These are phyloP conservation scores for Passer domesticus DNA, from an alignment of 2,113 vertebrate species.

Conservation along the genomic window DNA sequence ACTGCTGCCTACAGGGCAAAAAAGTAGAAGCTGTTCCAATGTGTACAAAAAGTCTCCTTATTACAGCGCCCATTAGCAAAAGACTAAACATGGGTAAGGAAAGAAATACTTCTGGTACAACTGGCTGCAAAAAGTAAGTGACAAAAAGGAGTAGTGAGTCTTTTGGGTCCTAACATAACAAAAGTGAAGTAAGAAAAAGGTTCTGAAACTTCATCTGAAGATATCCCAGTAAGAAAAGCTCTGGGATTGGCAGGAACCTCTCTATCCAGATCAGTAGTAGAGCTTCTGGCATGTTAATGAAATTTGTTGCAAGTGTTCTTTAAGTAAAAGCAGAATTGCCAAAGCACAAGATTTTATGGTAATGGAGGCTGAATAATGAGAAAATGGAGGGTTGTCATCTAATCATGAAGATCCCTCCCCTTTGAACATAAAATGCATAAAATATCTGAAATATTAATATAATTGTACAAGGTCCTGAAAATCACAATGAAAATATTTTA, in stretches of 20 bases:
- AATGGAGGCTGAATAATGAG: not conserved
- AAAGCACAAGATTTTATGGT: not conserved
- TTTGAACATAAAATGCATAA: conserved; percentile 53
- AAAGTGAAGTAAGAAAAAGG: not conserved
- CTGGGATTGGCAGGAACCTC: not conserved
- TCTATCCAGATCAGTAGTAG: not conserved
- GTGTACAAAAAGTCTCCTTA: not conserved
- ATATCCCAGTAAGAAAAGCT: not conserved
- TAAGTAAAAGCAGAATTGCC: not conserved
- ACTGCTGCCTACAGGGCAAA: not conserved
- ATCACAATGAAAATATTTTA: conserved; percentile 69
- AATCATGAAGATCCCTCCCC: not conserved
- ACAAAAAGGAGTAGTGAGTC: not conserved
- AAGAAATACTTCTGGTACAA: not conserved
- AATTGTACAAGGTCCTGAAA: conserved; percentile 59
- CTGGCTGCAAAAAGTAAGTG: not conserved
- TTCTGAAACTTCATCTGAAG: not conserved
- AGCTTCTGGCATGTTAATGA: not conserved
- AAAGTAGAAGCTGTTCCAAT: not conserved
- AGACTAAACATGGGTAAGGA: not conserved
- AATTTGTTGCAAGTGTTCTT: not conserved
- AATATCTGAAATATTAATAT: conserved; percentile 63
- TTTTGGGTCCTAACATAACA: not conserved
- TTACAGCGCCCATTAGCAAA: not conserved
- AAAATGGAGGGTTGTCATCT: conserved; percentile 27